phyloP scores from a whole-genome alignment of 2,797 vertebrate species.

The Eulemur albifrons region DNA sequence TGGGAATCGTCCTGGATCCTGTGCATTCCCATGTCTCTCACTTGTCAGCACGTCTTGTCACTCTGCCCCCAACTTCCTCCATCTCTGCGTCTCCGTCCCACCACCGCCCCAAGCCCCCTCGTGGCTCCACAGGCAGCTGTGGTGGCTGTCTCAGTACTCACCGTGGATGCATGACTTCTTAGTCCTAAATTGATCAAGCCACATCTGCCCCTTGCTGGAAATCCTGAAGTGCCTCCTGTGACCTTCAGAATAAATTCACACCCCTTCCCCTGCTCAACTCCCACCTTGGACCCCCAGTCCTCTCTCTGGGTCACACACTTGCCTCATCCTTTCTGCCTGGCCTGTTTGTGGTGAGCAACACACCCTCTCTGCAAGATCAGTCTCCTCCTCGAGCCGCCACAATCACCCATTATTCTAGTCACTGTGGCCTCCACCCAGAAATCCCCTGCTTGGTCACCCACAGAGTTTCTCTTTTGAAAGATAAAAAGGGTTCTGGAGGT shows the following conservation, averaged over 20 bases:
- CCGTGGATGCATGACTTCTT: fast-evolving
- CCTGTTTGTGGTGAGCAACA: neutral
- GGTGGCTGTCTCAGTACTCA: neutral
- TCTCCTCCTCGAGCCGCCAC: neutral
- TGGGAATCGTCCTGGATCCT: fast-evolving
- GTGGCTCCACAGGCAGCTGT: neutral
- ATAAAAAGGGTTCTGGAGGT: neutral
- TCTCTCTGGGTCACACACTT: too few relatives aligned
- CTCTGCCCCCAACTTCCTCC: neutral
- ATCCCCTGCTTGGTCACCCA: neutral
- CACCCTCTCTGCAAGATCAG: neutral
- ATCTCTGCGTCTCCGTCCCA: neutral
- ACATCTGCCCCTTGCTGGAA: neutral
- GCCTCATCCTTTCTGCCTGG: neutral
- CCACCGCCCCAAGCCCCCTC: too few relatives aligned
- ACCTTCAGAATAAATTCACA: neutral
- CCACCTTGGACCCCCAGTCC: neutral
- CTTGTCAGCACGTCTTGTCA: neutral
- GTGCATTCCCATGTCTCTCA: too few relatives aligned
- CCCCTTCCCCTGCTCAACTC: neutral
- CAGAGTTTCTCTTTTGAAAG: neutral
- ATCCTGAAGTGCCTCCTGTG: neutral
- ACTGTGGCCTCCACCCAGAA: neutral
- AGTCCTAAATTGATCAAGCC: fast-evolving
- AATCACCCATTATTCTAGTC: neutral